A percentile compares a stretch with the other conserved stretches of the same genome.
phyloP scores from a whole-genome alignment of 2,888 invertebrate species.

The Polietes domitor region DNA sequence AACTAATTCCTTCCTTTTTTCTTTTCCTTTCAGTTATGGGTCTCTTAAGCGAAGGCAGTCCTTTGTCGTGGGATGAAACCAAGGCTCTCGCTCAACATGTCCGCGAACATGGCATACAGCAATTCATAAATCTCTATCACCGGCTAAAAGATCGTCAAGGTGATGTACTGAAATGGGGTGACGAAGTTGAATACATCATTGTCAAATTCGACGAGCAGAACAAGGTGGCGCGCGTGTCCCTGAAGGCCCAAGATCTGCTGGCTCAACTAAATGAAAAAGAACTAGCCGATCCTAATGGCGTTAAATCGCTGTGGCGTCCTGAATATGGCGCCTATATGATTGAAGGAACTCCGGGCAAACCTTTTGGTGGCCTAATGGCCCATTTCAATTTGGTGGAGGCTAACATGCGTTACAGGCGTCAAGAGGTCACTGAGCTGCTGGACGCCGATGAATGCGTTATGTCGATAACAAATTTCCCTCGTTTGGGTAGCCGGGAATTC shows the following conservation, averaged over 20 bases:
- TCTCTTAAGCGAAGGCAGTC: constrained; percentile 95
- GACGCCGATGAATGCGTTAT: constrained; percentile 91
- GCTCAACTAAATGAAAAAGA: constrained; percentile 91
- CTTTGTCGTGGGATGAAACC: constrained; percentile 97
- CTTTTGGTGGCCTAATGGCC: constrained; percentile 95
- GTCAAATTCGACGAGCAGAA: constrained; percentile 95
- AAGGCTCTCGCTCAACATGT: constrained; percentile 95
- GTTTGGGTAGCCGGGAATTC: constrained; percentile 94
- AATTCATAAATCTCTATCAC: constrained; percentile 97
- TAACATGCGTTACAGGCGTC: constrained; percentile 93
- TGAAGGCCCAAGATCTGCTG: constrained; percentile 92
- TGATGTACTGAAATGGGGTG: constrained; percentile 98
- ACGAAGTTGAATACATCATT: constrained; percentile 98
- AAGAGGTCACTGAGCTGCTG: constrained; percentile 90
- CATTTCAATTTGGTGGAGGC: constrained; percentile 99
- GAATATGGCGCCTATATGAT: constrained; percentile 99
- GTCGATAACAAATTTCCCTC: constrained; percentile 96
- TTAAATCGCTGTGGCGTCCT: constrained; percentile 96
- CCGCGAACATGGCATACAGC: constrained; percentile 95
- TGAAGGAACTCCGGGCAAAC: constrained; percentile 98
- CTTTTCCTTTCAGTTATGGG: constrained; percentile 86
- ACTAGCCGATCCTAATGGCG: constrained; percentile 85
- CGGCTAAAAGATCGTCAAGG: constrained; percentile 93
- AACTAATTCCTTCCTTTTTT: not conserved
- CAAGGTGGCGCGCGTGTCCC: constrained; percentile 90